Base-by-base conservation (phyloP, 2,888 invertebrate genomes). In the Acronicta alni region DNA sequence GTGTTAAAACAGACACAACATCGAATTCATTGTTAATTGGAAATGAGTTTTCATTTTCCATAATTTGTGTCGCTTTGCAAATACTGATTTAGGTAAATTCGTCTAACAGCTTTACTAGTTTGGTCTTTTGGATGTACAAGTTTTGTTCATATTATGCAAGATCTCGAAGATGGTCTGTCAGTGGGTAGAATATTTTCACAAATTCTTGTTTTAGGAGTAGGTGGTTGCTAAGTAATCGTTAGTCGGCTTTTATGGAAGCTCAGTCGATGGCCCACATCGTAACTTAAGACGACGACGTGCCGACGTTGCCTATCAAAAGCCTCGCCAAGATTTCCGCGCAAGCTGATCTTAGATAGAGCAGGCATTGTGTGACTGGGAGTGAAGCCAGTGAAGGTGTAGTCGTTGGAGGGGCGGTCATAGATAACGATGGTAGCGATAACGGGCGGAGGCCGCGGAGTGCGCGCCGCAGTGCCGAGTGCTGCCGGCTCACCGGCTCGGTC, bases 381-480 rank as follows among this genome's bases (percentile, higher is more conserved):
- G 66, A 67, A 53, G 62, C 74, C 77, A 86, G 85, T 85, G 84
- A 85, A 85, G 79, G 87, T 84, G 77, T 73, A 75, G 66, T 73
- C 66, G 46, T 23, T 78, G 85, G 89, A 76, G 89, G 89, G 87
- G 88, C 79, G 83, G 86, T 82, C 86, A 88, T 89, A 85, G 92
- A 92, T 92, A 92, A 89, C 89, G 89, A 84, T 78, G 84, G 70
- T 60, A 54, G 80, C 87, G 92, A 92, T 92, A 93, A 91, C 70
- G 71, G 74, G 39, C 63, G 73, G 84, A 88, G 86, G 87, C 85
- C 86, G 82, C 80, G 43, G 56, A 73, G 75, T 74, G 65, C 74
- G 65, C 74, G 67, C 54, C 67, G 67, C 76, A 75, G 58, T 72
- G 71, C 62, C 71, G 52, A 39, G 56, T 57, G 73, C 68, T 57